Base-by-base conservation (phyloP, 1,140 invertebrate species). In the Lethrus apterus region DNA sequence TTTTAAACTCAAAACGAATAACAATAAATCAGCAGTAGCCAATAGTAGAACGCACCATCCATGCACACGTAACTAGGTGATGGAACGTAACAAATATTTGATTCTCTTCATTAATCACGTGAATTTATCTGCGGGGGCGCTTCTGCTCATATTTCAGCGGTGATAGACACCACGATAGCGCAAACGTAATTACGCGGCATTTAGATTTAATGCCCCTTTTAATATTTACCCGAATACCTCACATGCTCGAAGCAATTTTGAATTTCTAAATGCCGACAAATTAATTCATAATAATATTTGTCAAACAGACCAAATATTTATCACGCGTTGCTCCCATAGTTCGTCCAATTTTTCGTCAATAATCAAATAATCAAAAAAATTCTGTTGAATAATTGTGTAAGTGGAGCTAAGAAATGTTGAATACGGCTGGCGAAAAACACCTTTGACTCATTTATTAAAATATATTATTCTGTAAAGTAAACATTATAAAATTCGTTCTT, bases 151-250 rank as follows among this genome's bases (percentile, higher is more conserved):
- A 59, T 55, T 57, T 59, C 55, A 57, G 34, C 38, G 29, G n/a
- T 59, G 57, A 59, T 57, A 59, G 57, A 57, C 57, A 57, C 46
- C 51, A 53, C 48, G 55, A 57, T 57, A 59, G 55, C 56, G 48
- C 32, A 55, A 59, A 55, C 48, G 57, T 56, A 59, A 59, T 57
- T 57, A 57, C 48, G 42, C 51, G 40, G 51, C 56, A 60, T 60
- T 58, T 58, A 57, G 58, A 60, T 58, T 60, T 60, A 60, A 60
- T 60, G 56, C 46, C 19, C 30, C 56, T 54, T 58, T 60, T 60
- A 60, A 60, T 60, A 60, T 60, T 60, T 58, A 60, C 52, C 48
- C 33, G 48, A 36, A 47, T 34, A 29, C 11, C 42, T 45, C 44
- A 50, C 34, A 42, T 42, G 9, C 34, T 41, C 21, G 32, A 32